Evolutionary conservation across 2,113 vertebrate species (phyloP).

Genomic region (Mus musculus): DNA sequence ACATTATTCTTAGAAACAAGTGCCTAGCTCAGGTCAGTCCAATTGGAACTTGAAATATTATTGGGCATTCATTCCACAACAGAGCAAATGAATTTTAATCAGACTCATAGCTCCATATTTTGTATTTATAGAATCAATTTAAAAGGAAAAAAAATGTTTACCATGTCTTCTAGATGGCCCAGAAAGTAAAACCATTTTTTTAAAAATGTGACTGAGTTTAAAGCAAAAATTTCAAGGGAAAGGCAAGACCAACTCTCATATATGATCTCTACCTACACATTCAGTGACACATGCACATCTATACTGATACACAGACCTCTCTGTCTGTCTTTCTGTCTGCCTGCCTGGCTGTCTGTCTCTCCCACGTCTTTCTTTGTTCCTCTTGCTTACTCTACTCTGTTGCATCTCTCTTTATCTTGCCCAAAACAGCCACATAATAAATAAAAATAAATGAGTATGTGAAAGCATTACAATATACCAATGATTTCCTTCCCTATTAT

Average conservation of each 20-base stretch:
- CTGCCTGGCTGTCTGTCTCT: neutral
- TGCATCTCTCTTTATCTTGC: neutral
- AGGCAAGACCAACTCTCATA: neutral
- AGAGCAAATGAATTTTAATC: neutral
- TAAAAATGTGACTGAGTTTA: too few relatives aligned
- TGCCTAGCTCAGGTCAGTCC: neutral
- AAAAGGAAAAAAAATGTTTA: neutral
- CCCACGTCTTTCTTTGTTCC: neutral
- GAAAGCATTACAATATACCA: neutral
- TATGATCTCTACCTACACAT: too few relatives aligned
- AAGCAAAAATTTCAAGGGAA: neutral
- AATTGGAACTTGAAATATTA: neutral
- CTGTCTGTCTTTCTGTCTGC: neutral
- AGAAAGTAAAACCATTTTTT: neutral
- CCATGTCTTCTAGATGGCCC: neutral
- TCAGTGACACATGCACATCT: fast-evolving
- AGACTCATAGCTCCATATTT: neutral
- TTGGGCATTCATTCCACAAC: neutral
- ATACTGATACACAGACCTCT: too few relatives aligned
- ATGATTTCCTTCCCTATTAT: neutral
- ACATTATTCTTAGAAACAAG: neutral
- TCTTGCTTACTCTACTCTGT: neutral
- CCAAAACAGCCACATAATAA: neutral
- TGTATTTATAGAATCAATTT: neutral
- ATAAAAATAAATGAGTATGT: neutral